These are phyloP conservation scores for Drosophila crucigera DNA, from an alignment of 2,888 invertebrate species.

Conservation along the genomic window DNA sequence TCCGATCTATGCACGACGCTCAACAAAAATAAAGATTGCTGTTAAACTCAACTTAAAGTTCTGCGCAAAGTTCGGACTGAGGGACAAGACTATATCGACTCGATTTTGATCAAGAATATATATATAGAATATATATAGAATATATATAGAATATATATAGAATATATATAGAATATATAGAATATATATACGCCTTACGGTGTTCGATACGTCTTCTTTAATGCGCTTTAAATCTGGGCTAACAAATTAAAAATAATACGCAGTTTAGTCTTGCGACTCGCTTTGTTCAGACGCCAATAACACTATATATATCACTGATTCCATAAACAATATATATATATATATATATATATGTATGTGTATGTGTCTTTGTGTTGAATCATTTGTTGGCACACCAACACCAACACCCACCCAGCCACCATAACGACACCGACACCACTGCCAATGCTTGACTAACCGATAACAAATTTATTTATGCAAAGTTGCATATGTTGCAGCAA, in stretches of 20 bases:
- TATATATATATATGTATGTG: background rate
- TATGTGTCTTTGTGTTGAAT: background rate
- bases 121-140: no score
- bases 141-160: background rate
- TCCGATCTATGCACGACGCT: background rate
- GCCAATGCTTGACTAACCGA: constrained; percentile 69
- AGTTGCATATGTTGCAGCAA: constrained; percentile 85
- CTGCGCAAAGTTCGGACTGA: background rate
- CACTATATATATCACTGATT: background rate
- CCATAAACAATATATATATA: background rate
- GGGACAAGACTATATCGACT: background rate
- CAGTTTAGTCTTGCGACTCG: no score
- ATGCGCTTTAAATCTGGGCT: no score
- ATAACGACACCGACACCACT: constrained; percentile 30
- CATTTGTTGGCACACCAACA: background rate
- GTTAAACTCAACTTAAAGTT: background rate
- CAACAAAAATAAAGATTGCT: background rate
- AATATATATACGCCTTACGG: no score
- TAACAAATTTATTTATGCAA: constrained; percentile 80
- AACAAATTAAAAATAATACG: no score
- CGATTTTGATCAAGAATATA: background rate
- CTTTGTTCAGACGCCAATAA: background rate
- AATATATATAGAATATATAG: no score
- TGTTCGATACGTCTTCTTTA: background rate
- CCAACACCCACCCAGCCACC: background rate